Evolutionary conservation across 2,797 vertebrate species (phyloP).

Genomic region (Pangasius djambal): DNA sequence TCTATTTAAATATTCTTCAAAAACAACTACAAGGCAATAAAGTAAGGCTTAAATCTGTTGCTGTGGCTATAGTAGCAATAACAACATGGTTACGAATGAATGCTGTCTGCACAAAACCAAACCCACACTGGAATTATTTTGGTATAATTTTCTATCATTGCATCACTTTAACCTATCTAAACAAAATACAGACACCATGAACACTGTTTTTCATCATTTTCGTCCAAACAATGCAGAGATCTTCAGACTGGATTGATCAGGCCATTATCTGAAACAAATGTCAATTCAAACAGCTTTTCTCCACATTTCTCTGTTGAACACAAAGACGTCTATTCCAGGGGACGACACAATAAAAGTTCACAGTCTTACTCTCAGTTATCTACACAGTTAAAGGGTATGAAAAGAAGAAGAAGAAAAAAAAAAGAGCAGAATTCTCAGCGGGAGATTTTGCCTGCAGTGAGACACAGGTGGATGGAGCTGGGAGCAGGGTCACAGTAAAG

Average conservation of each 20-base stretch:
- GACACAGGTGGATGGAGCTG: constrained; percentile 94
- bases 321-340: not conserved
- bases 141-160: not conserved
- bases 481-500: constrained; percentile 92
- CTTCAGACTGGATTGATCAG: not conserved
- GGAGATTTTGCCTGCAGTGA: constrained; percentile 85
- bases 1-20: not conserved
- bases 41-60: not conserved
- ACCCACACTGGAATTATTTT: not conserved
- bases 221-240: too few species aligned
- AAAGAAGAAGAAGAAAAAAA: constrained; percentile 13
- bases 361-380: constrained; percentile 43
- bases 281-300: constrained; percentile 17
- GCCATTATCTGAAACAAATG: constrained; percentile 3
- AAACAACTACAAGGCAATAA: not conserved
- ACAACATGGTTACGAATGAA: not conserved
- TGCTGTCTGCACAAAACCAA: not conserved
- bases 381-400: constrained; percentile 60
- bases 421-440: constrained; percentile 69
- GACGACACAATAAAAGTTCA: constrained; percentile 38
- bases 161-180: not conserved
- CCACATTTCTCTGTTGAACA: not conserved
- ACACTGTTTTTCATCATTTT: not conserved
- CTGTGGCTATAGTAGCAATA: not conserved
- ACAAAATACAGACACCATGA: not conserved